Base-by-base conservation (phyloP, 2,888 invertebrate species). In the Noctua janthina region DNA sequence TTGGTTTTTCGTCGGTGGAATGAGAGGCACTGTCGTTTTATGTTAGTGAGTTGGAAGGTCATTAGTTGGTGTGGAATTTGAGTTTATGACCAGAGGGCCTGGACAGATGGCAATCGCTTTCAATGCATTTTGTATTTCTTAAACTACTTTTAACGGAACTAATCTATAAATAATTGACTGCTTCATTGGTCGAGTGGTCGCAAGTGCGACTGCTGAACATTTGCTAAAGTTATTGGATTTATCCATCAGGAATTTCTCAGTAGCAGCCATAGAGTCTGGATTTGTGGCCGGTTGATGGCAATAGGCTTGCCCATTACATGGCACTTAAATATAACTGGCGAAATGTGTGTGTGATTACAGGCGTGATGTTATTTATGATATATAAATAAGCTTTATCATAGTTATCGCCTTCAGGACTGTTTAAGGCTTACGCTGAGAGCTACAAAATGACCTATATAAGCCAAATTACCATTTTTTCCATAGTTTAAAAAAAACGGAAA, bases 1-100 rank as follows among this genome's bases (percentile, higher is more conserved):
- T 75, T 64, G 43, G 59, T 49, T 77, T 76, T 73, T 49, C 64
- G 76, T 76, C 20, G 15, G 66, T 69, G 79, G n/a, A 56, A 43
- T 74, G n/a, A 15, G 79, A 66, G 29, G 67, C 10, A 72, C 51
- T 69, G 69, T 23, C 46, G 10, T 23, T 56, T 56, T 5, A 69
- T 43, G 64, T 81, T 71, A 74, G 67, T 56, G 35, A 23, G 20
- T 35, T 35, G 15, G 13, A 35, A 39, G 5, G 5, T 49, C 10
- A 35, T 6, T 15, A 39, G 2, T 49, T 43, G 7, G 46, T 43
- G 23, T 29, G 29, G 20, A 54, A 43, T 43, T 59, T 15, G 29
- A 23, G n/a, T 51, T 1, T 10, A 20, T 39, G 23, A 49, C 4
- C 29, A 29, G 29, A 29, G 15, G 29, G 15, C 29, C 29, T 13